Base-by-base conservation (phyloP, 1,140 invertebrate species). In the Drosophila obscura region DNA sequence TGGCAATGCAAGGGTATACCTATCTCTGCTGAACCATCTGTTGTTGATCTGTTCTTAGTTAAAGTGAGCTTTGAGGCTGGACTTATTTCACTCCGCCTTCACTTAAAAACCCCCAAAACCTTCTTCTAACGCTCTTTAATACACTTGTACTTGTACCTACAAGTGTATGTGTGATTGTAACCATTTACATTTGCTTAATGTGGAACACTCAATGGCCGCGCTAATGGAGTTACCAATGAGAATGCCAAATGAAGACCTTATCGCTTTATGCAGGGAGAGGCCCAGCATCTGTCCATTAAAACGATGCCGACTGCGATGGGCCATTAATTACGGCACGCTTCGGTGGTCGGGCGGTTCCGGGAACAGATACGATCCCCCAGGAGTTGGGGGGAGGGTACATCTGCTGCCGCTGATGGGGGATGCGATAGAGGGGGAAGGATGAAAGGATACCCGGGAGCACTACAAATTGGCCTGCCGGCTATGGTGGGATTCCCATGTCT, bases 161-260 rank as follows among this genome's bases (percentile, higher is more conserved):
- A 7, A 6, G 5, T 28, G 9, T 9, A 8, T 35, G 31, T 11
- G 68, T 69, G 65, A 69, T 69, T 69, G 67, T 50, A 57, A 66
- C 67, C 67, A 69, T 69, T 69, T 69, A 69, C 77, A 77, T 87
- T 87, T 75, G 51, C 65, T 85, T 82, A 87, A 85, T 85, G 82
- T 61, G 61, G 43, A 31, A 44, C 62, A 35, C 71, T 65, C 52
- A 76, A 74, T 76, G 73, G 73, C 50, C 56, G 64, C 78, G 65
- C 75, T 84, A 78, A 87, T 81, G 82, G 72, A 81, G 65, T 87
- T 87, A 59, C 61, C 81, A 74, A 65, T 58, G 67, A 43, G 73
- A 80, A 56, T 55, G 64, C 24, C 56, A 64, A 76, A 65, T 66
- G 71, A 79, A 67, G 55, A 74, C 57, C 63, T 74, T 71, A 71